A percentile compares a stretch with the other conserved stretches of the same genome.
phyloP scores from a whole-genome alignment of 2,113 vertebrate genomes.

The Globicephala melas region DNA sequence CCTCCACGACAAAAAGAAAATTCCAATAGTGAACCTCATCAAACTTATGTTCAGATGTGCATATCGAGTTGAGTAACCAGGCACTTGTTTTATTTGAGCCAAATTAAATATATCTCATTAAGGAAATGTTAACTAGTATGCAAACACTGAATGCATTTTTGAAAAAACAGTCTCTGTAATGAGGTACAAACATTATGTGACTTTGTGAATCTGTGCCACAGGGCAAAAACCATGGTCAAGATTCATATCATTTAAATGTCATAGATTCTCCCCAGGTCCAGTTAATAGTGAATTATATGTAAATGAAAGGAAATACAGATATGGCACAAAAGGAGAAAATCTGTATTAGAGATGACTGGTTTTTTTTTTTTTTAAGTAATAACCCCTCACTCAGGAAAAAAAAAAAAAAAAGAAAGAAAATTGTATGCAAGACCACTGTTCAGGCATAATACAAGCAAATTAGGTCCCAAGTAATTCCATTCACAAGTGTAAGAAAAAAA shows the following conservation, averaged over 20 bases:
- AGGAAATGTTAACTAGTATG: not conserved
- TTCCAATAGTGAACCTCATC: not conserved
- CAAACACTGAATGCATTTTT: not conserved
- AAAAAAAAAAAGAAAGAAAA: not conserved
- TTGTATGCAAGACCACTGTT: not conserved
- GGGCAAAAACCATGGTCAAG: not conserved
- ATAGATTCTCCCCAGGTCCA: not conserved
- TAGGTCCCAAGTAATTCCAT: not conserved
- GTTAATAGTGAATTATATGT: not conserved
- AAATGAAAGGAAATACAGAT: not conserved
- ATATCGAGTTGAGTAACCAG: not conserved
- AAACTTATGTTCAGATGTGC: not conserved
- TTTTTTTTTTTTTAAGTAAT: not conserved
- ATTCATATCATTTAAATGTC: not conserved
- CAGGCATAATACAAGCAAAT: not conserved
- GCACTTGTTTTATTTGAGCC: not conserved
- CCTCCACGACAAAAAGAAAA: constrained; percentile 5
- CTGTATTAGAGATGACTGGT: not conserved
- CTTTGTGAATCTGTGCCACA: not conserved
- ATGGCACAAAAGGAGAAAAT: not conserved
- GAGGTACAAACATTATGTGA: not conserved
- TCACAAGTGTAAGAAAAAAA: not conserved
- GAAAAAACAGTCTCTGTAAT: not conserved
- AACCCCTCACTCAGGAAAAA: not conserved
- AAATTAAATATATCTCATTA: not conserved